These are phyloP conservation scores for Podabrus alpinus DNA, from an alignment of 2,888 invertebrate species.

Conservation along the genomic window DNA sequence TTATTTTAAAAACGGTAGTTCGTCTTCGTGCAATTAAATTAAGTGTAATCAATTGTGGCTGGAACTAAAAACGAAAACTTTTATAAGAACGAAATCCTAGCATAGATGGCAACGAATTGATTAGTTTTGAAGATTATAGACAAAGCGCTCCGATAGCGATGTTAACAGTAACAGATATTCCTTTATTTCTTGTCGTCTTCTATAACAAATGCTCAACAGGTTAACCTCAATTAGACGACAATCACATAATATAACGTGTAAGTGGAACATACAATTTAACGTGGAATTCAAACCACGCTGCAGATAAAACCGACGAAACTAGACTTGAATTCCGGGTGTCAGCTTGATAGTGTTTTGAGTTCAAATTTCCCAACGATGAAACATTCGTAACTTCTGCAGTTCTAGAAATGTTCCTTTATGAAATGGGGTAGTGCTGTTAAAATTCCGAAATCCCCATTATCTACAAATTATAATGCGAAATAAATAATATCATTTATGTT, in stretches of 20 bases:
- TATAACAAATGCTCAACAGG: not conserved
- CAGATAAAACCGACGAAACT: not conserved
- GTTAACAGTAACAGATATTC: not conserved
- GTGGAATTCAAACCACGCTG: not conserved
- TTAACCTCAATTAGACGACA: not conserved
- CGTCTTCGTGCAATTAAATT: not conserved
- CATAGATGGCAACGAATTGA: not conserved
- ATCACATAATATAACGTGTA: not conserved
- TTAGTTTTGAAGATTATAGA: not conserved
- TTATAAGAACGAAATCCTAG: not conserved
- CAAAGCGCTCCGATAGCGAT: not conserved
- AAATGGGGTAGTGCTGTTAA: not conserved
- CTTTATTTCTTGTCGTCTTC: not conserved
- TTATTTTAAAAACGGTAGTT: not conserved
- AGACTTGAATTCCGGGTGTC: not conserved
- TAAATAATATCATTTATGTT: too few species aligned
- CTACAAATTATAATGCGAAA: too few species aligned
- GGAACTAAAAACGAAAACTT: not conserved
- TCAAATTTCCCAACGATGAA: not conserved
- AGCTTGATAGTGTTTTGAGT: not conserved
- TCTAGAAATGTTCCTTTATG: not conserved
- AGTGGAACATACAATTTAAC: not conserved
- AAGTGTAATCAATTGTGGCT: not conserved
- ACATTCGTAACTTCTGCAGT: not conserved
- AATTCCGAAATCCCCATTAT: too few species aligned